phyloP scores from a whole-genome alignment of 1,140 invertebrate species.

The Trialeurodes vaporariorum region DNA sequence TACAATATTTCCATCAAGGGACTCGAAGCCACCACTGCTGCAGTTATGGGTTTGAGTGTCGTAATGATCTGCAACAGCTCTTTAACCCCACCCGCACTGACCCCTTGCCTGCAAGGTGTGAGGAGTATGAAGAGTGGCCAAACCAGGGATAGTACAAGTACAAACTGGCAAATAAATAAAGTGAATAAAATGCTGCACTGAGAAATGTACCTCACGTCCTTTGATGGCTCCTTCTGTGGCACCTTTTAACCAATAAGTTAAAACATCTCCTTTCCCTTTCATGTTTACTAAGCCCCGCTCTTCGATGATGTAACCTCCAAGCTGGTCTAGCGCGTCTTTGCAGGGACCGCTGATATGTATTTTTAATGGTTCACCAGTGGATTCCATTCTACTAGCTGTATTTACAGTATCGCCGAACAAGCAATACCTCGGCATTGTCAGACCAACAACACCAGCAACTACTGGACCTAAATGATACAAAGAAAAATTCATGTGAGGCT shows the following conservation, averaged over 20 bases:
- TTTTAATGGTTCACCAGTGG: slow-evolving; percentile 77
- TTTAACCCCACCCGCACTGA: not conserved
- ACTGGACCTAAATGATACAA: slow-evolving; percentile 79
- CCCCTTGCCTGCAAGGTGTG: not conserved
- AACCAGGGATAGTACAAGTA: not conserved
- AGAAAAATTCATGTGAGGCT: no score
- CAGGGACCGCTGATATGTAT: slow-evolving; percentile 84
- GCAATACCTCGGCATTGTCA: slow-evolving; percentile 95
- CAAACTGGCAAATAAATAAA: no score
- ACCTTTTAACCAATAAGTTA: slow-evolving; percentile 83
- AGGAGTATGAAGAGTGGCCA: no score
- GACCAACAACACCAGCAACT: slow-evolving; percentile 85
- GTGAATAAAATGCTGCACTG: slow-evolving; percentile 6
- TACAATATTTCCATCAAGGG: no score
- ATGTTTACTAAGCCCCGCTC: slow-evolving; percentile 74
- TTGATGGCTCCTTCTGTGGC: slow-evolving; percentile 71
- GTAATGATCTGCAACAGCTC: not conserved
- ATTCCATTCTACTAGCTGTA: slow-evolving; percentile 91
- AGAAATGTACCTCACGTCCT: slow-evolving; percentile 47
- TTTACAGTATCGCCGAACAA: slow-evolving; percentile 88
- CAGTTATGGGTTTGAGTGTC: not conserved
- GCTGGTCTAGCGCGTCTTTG: slow-evolving; percentile 67
- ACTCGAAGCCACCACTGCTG: no score
- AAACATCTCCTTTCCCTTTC: slow-evolving; percentile 77
- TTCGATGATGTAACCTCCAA: slow-evolving; percentile 66